Evolutionary conservation across 64 coral and sea anemone genomes (phyloP).

Genomic region (Stichodactyla mertensii): DNA sequence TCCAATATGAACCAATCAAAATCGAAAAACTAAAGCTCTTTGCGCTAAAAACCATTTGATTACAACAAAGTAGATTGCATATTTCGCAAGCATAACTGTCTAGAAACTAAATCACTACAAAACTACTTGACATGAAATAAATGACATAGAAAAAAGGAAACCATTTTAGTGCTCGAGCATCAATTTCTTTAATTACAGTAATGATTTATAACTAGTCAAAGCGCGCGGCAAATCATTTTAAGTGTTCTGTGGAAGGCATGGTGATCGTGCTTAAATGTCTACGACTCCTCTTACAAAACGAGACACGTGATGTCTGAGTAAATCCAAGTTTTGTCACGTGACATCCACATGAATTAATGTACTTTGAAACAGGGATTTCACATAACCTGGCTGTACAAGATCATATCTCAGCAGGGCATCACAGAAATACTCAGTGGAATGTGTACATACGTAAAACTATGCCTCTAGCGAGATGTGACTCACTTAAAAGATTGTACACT

Average conservation of each 20-base stretch:
- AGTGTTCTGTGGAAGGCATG: too few species aligned
- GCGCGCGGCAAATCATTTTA: too few species aligned
- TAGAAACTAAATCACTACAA: too few species aligned
- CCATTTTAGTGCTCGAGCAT: not conserved
- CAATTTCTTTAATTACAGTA: not conserved
- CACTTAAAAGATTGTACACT: not conserved
- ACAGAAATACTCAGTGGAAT: not conserved
- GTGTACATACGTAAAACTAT: not conserved
- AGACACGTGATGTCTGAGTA: not conserved
- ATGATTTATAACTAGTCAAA: too few species aligned
- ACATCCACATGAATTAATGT: not conserved
- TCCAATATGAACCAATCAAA: not conserved
- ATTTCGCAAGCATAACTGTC: too few species aligned
- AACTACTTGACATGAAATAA: too few species aligned
- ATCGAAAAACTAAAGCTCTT: not conserved
- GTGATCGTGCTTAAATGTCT: not conserved
- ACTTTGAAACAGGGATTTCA: not conserved
- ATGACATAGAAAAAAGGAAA: not conserved
- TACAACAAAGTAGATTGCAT: too few species aligned
- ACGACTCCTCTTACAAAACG: not conserved
- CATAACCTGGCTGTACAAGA: not conserved
- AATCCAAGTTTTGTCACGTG: not conserved
- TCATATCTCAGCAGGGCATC: not conserved
- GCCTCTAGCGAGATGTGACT: not conserved
- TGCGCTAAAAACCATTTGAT: too few species aligned